phyloP scores from a whole-genome alignment of 2,888 invertebrate genomes.

The Apoderus coryli region DNA sequence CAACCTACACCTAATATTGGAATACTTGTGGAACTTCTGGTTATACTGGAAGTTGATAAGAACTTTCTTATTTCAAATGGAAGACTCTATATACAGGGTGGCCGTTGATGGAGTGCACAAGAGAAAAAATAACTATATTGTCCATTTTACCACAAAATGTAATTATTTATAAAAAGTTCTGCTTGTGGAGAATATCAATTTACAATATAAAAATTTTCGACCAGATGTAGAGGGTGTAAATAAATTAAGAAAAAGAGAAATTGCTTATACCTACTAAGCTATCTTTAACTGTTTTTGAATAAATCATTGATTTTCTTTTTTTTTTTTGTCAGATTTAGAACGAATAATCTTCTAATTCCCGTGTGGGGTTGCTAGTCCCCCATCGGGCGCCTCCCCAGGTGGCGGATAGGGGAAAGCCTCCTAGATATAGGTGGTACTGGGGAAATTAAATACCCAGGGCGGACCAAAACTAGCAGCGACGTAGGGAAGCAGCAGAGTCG shows the following conservation, averaged over 20 bases:
- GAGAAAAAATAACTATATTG: constrained; percentile 1
- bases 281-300: no score
- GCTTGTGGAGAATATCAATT: neutral
- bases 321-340: no score
- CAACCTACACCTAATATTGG: neutral
- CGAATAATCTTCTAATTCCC: no score
- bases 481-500: no score
- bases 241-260: neutral
- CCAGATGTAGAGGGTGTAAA: constrained; percentile 1
- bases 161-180: constrained; percentile 1
- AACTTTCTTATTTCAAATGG: constrained; percentile 2
- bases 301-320: no score
- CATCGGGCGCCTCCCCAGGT: no score
- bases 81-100: constrained; percentile 1
- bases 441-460: no score
- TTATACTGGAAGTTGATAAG: constrained; percentile 1
- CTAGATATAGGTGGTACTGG: no score
- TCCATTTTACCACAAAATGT: neutral
- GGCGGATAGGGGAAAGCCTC: no score
- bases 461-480: no score
- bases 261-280: no score
- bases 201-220: neutral
- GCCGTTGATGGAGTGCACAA: neutral
- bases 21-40: neutral
- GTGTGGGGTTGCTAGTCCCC: no score